These are phyloP conservation scores for Eumacrocentrus americanus DNA, from an alignment of 2,888 invertebrate genomes.

Conservation along the genomic window DNA sequence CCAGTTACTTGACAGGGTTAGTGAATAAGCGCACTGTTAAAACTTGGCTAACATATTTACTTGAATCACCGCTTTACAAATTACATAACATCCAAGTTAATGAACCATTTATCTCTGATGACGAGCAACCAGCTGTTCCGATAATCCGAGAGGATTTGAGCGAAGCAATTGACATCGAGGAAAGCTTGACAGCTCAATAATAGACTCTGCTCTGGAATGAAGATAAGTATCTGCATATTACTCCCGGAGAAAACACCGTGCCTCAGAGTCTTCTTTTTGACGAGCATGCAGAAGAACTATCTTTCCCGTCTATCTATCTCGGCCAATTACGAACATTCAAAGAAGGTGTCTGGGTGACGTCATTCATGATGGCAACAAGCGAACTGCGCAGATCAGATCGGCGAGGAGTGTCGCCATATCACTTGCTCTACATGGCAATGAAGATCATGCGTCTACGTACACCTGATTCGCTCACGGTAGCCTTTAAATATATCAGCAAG, in stretches of 20 bases:
- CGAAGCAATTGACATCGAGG: too few species aligned
- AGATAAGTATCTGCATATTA: conserved; percentile 34
- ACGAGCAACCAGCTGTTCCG: too few species aligned
- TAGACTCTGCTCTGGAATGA: too few species aligned
- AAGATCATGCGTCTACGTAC: conserved; percentile 52
- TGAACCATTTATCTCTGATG: too few species aligned
- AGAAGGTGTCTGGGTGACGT: conserved; percentile 47
- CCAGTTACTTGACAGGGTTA: too few species aligned
- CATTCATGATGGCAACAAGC: conserved; percentile 55
- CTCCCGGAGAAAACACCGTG: conserved; percentile 35
- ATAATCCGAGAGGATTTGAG: too few species aligned
- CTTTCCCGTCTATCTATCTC: conserved; percentile 57
- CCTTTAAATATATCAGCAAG: conserved; percentile 41
- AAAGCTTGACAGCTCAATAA: too few species aligned
- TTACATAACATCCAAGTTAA: too few species aligned
- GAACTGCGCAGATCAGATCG: conserved; percentile 55
- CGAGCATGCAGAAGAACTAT: conserved; percentile 57
- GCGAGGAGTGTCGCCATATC: conserved; percentile 51
- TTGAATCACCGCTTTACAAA: too few species aligned
- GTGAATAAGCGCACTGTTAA: too few species aligned
- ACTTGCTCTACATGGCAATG: conserved; percentile 56
- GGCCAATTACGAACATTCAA: conserved; percentile 49
- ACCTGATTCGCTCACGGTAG: conserved; percentile 18
- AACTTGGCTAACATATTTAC: too few species aligned
- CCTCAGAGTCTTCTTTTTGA: conserved; percentile 53